Evolutionary conservation across 2,888 invertebrate genomes (phyloP), one percentile per base, ranked within the genome.

Genomic region (Andricus quercusramuli): DNA sequence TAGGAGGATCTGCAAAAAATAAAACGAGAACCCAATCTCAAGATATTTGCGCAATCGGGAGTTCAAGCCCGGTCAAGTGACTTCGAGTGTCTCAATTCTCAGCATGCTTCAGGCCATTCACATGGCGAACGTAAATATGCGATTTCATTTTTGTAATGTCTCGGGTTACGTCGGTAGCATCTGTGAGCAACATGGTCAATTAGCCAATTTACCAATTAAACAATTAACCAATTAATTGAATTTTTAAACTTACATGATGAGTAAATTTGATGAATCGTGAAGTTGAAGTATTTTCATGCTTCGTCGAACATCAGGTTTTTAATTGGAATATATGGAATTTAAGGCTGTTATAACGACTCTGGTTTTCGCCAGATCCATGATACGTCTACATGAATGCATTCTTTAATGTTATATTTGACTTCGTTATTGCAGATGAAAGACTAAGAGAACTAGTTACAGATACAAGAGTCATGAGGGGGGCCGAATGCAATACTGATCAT

Each of bases 11-110:
- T 44, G 41, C 20, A 41, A 32, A 44, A 41, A 44, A 67, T 67
- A 9, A 67, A 67, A 22, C 25, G 20, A 70, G 70, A 70, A 51
- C 11, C 51, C 51, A 29, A 20, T 51, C 29, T 51, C 32, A 51
- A 79, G 79, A 79, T 78, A 78, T 80, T 59, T 77, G 74, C 79
- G 79, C 81, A 82, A 82, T 82, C 80, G 70, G 76, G 22, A 80
- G 84, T 85, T 85, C 85, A 85, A 66, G 44, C 44, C 81, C 82
- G 83, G 84, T 85, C 85, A 84, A 85, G 85, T 85, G 84, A 79
- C 79, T 62, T 56, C 56, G 80, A 64, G 32, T 74, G 20, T 59
- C 70, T 70, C 29, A 70, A 70, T 70, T 70, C 29, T 51, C 29
- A 70, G 8, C 17, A 68, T 68, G 68, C 47, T 68, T 68, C 44